phyloP scores from a whole-genome alignment of 2,888 invertebrate species.

The Ametastegia equiseti region DNA sequence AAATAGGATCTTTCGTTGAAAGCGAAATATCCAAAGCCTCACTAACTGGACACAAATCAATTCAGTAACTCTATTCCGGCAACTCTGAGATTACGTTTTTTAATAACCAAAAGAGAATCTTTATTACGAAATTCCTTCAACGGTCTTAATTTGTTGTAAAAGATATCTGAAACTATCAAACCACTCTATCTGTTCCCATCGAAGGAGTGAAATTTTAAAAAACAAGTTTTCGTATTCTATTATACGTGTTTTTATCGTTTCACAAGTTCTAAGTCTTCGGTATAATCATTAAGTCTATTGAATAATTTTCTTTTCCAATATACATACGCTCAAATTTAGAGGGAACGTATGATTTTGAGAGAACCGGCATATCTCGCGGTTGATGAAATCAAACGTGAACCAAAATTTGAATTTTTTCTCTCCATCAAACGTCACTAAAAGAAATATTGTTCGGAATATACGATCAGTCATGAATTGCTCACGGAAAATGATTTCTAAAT shows the following conservation, averaged over 20 bases:
- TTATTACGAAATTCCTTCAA: neutral
- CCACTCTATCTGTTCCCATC: neutral
- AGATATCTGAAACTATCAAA: neutral
- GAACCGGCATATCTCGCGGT: no score
- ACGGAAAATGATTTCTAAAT: no score
- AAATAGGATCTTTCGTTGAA: neutral
- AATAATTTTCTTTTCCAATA: neutral
- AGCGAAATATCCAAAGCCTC: neutral
- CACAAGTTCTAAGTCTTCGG: no score
- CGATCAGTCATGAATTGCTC: no score
- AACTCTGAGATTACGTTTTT: neutral
- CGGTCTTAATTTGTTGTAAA: neutral
- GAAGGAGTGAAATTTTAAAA: neutral
- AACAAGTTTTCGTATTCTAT: neutral
- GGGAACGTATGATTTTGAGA: no score
- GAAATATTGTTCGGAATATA: no score
- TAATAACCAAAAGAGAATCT: neutral
- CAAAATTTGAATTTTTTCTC: no score
- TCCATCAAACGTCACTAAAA: no score
- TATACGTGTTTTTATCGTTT: neutral
- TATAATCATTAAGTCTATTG: neutral
- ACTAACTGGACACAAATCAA: constrained; percentile 3
- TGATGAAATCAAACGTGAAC: no score
- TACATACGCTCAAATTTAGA: no score
- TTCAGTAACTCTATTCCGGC: neutral